Evolutionary conservation across 2,113 vertebrate genomes (phyloP), one percentile per base, ranked within the genome.

Genomic region (Cathartes aura): DNA sequence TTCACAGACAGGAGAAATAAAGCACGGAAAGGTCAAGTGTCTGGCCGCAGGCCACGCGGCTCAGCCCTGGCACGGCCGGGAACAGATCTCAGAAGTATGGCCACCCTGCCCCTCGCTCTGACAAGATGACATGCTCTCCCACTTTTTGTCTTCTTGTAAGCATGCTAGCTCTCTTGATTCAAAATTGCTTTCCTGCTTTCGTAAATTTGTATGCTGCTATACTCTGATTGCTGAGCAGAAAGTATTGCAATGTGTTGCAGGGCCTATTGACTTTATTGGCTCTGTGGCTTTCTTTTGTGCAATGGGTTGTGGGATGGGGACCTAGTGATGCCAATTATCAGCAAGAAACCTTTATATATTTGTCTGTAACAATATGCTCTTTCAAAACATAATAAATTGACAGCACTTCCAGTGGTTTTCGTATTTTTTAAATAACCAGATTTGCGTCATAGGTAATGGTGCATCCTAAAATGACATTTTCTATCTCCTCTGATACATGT

Each of bases 11-110:
- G 87, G 15, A 75, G 66, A 81, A 91, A 72, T 24, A 62, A 78
- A 89, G 70, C 74, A 90, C 0, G 0, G 71, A 97, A 97, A 97
- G 96, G 97, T 97, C 95, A 97, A 90, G 73, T 45, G 71, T 52
- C 89, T 90, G 91, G 48, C 95, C 91, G 79, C 74, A 58, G 88
- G 93, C 86, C 73, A 64, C 1, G 0, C 0, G 11, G 66, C 75
- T 56, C 40, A 32, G 15, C 30, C 8, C 24, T 3, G 32, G 32
- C 75, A 36, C 8, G 8, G 79, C 30, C 4, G 1, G 17, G 42
- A 76, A 81, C n/a, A 56, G 84, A 74, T 62, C 66, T 70, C 45
- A 20, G n/a, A 19, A 23, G 43, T 0, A 38, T 0, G 29, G 47
- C 52, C 23, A 30, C 30, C 36, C 66, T 59, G 52, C 42, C 78